phyloP scores from a whole-genome alignment of 2,888 invertebrate genomes.

The Ichneumoninae sp. region DNA sequence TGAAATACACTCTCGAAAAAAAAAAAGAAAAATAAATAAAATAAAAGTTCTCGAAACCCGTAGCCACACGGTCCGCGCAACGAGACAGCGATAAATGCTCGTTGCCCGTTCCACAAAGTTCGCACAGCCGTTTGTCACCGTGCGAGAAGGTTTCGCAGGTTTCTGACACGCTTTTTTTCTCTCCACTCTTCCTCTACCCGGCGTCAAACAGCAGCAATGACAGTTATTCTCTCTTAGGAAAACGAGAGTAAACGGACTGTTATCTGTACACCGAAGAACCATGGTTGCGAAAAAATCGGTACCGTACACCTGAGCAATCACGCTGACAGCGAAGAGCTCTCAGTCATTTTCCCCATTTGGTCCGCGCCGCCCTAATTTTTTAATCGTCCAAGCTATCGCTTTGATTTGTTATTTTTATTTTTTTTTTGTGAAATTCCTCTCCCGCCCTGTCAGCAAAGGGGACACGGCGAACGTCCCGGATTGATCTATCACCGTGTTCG shows the following conservation, averaged over 20 bases:
- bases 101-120: slow-evolving; percentile 53
- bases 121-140: slow-evolving; percentile 69
- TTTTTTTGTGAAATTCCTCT: not conserved
- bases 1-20: slow-evolving; percentile 39
- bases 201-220: slow-evolving; percentile 45
- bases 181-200: not conserved
- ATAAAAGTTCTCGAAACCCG: slow-evolving; percentile 21
- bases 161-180: slow-evolving; percentile 47
- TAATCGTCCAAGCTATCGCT: not conserved
- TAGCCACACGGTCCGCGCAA: slow-evolving; percentile 29
- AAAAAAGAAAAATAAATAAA: slow-evolving; percentile 14
- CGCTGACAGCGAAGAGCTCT: not conserved
- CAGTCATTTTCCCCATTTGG: not conserved
- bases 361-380: not conserved
- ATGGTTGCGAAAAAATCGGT: slow-evolving; percentile 33
- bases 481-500: slow-evolving; percentile 20
- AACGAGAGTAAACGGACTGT: slow-evolving; percentile 29
- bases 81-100: slow-evolving; percentile 60
- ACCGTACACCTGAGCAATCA: slow-evolving; percentile 12
- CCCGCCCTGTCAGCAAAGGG: not conserved
- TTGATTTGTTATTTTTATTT: slow-evolving; percentile 3
- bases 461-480: slow-evolving; percentile 1
- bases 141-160: slow-evolving; percentile 60
- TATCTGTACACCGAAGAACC: not conserved
- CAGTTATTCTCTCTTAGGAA: slow-evolving; percentile 39